These are phyloP conservation scores for Sander lucioperca DNA, from an alignment of 2,113 vertebrate genomes.

Conservation along the genomic window DNA sequence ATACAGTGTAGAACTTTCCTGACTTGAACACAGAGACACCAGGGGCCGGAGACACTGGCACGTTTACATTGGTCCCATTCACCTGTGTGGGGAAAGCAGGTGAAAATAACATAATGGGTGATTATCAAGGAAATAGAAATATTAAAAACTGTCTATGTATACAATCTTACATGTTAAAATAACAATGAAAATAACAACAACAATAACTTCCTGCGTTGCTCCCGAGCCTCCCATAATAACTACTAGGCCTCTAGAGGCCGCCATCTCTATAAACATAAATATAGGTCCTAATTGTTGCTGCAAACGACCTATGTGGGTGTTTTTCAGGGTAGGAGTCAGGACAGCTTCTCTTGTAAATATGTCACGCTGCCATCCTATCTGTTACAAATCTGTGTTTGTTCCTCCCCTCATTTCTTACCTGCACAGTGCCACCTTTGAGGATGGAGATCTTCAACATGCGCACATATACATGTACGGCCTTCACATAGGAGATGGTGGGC, in stretches of 20 bases:
- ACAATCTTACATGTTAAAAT: neutral
- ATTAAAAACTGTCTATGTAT: neutral
- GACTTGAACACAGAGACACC: constrained; percentile 72
- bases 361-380: no score
- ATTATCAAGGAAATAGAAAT: constrained; percentile 1
- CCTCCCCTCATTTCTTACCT: constrained; percentile 68
- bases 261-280: no score
- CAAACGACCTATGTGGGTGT: no score
- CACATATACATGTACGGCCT: constrained; percentile 82
- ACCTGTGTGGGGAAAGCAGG: constrained; percentile 53
- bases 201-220: no score
- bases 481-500: constrained; percentile 80
- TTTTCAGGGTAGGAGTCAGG: no score
- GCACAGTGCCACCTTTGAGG: constrained; percentile 82
- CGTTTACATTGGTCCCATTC: constrained; percentile 73
- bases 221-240: no score
- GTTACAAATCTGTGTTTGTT: neutral
- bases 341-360: no score
- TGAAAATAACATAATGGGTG: neutral
- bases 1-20: constrained; percentile 72
- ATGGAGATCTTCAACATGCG: constrained; percentile 79
- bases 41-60: constrained; percentile 48
- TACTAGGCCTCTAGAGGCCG: no score
- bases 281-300: no score
- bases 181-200: no score